Percentiles rank a stretch among this genome's conserved stretches.
phyloP scores from a whole-genome alignment of 2,797 vertebrate genomes.

The Hippoglossus hippoglossus region DNA sequence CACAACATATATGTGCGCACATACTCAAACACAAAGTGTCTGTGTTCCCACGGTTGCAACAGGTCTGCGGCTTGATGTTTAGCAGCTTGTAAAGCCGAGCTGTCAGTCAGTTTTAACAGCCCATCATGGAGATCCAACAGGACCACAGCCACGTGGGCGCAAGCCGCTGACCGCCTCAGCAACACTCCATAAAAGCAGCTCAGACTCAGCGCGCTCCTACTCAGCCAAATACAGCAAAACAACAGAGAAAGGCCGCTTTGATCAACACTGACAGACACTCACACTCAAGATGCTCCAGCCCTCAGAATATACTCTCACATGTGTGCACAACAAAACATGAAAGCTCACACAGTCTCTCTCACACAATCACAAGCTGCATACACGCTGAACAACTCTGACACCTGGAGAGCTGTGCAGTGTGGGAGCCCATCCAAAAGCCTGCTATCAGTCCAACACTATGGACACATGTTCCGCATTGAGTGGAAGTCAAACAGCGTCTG shows the following conservation, averaged over 20 bases:
- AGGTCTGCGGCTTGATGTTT: conserved; percentile 68
- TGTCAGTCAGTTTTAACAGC: conserved; percentile 72
- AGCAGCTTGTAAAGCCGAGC: conserved; percentile 72
- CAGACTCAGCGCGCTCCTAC: conserved; percentile 41
- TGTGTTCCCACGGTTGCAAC: conserved; percentile 72
- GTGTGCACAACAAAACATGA: conserved; percentile 27
- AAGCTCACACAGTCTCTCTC: conserved; percentile 31
- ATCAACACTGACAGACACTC: conserved; percentile 59
- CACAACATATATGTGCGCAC: background rate
- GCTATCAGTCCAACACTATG: conserved; percentile 52
- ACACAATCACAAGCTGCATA: conserved; percentile 35
- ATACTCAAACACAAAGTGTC: conserved; percentile 34
- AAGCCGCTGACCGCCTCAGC: conserved; percentile 58
- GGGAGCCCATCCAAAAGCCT: conserved; percentile 60
- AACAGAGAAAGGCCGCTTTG: conserved; percentile 58
- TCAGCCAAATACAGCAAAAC: conserved; percentile 60
- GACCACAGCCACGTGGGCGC: conserved; percentile 52
- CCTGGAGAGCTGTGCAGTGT: conserved; percentile 65
- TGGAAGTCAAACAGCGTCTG: conserved; percentile 72
- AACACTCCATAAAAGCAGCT: conserved; percentile 73
- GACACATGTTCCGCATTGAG: conserved; percentile 77
- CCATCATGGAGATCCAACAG: conserved; percentile 75
- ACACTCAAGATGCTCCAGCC: conserved; percentile 40
- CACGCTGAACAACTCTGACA: conserved; percentile 61
- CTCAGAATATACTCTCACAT: conserved; percentile 42